A percentile compares a stretch with the other conserved stretches of the same genome.
Conservation (phyloP, 2,888 invertebrate species). For the Ephialtes manifestator region DNA sequence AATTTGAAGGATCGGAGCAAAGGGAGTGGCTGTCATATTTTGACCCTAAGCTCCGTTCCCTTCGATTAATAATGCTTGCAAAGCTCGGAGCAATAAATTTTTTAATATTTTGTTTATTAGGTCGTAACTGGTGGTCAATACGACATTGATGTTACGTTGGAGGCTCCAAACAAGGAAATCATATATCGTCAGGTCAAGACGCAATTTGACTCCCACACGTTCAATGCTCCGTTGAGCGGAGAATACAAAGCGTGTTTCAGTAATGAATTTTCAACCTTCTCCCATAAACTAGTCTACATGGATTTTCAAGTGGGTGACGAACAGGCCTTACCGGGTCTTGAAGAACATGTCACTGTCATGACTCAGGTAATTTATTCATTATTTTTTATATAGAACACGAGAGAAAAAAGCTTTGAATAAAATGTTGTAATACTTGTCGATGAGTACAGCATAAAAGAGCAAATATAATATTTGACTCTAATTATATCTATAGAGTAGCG, state of each 20-base stretch:
- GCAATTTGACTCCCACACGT: conserved; percentile 98
- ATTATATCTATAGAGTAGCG: not conserved
- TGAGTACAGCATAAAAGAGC: no score
- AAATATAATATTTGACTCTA: not conserved
- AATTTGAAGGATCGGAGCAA: not conserved
- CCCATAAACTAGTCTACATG: conserved; percentile 99
- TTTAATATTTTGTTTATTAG: conserved; percentile 86
- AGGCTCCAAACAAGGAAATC: conserved; percentile 94
- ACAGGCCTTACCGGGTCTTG: conserved; percentile 93
- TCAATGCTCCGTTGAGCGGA: conserved; percentile 91
- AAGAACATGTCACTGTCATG: conserved; percentile 96
- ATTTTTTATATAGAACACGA: not conserved
- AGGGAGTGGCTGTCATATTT: conserved; percentile 20
- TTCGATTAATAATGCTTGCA: not conserved
- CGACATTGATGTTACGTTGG: conserved; percentile 97
- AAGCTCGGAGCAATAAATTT: not conserved
- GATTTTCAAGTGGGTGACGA: conserved; percentile 99
- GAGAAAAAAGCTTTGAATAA: no score
- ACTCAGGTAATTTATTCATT: conserved; percentile 90
- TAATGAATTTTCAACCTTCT: conserved; percentile 99
- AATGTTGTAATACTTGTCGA: no score
- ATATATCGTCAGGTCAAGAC: conserved; percentile 97
- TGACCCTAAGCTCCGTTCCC: not conserved
- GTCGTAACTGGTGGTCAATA: conserved; percentile 99
- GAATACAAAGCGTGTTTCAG: conserved; percentile 97